These are phyloP conservation scores for Heliconius nattereri DNA, from an alignment of 1,140 invertebrate genomes.

Conservation along the genomic window DNA sequence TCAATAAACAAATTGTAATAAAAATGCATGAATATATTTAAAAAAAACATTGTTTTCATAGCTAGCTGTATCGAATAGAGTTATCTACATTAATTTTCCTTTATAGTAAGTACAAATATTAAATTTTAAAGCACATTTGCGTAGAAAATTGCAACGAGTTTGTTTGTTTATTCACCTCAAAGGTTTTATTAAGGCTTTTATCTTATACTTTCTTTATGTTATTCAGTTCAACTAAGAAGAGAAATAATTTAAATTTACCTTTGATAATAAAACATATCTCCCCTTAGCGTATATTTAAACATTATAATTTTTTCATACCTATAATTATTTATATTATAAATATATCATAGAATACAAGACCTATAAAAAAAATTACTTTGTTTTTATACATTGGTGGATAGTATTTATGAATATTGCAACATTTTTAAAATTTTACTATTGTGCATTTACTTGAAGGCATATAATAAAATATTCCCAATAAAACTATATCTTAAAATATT, in stretches of 20 bases:
- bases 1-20: too few relatives aligned
- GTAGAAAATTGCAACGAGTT: constrained; percentile 28
- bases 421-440: too few relatives aligned
- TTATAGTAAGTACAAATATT: constrained; percentile 7
- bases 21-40: neutral
- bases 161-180: constrained; percentile 33
- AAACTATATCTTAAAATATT: too few relatives aligned
- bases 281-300: neutral
- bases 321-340: too few relatives aligned
- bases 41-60: neutral
- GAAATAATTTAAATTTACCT: constrained; percentile 24
- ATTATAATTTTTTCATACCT: too few relatives aligned
- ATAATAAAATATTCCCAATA: too few relatives aligned
- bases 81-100: neutral
- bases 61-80: neutral
- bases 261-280: constrained; percentile 5
- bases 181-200: constrained; percentile 37
- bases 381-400: too few relatives aligned
- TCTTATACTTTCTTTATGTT: constrained; percentile 29
- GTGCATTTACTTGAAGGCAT: too few relatives aligned
- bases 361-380: too few relatives aligned
- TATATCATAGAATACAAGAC: too few relatives aligned
- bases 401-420: too few relatives aligned
- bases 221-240: constrained; percentile 22
- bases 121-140: constrained; percentile 24